Evolutionary conservation across 2,113 vertebrate genomes (phyloP).

Genomic region (Trogon surrucura): DNA sequence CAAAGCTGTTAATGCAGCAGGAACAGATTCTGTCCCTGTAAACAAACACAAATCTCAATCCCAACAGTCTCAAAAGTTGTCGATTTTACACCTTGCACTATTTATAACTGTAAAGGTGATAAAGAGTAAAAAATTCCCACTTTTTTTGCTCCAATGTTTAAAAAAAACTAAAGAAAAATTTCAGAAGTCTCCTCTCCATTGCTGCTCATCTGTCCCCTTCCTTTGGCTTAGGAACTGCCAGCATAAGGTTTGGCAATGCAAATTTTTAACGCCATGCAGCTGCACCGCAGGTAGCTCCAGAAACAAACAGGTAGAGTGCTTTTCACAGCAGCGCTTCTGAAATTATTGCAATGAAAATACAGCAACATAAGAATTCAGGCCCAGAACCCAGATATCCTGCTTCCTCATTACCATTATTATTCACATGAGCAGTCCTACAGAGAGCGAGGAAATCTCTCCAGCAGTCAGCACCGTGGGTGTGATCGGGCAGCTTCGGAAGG

Average conservation of each 20-base stretch:
- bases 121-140: not conserved
- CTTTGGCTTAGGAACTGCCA: not conserved
- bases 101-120: not conserved
- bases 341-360: not conserved
- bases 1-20: not conserved
- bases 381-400: not conserved
- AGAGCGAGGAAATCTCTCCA: not conserved
- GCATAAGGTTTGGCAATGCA: slow-evolving; percentile 22
- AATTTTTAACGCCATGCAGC: not conserved
- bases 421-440: not conserved
- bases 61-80: not conserved
- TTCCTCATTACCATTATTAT: not conserved
- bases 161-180: not conserved
- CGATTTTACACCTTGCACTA: not conserved
- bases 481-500: not conserved
- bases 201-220: not conserved
- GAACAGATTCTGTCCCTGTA: not conserved
- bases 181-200: not conserved
- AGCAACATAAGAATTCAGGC: not conserved
- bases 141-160: not conserved
- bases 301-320: slow-evolving; percentile 44
- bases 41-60: not conserved
- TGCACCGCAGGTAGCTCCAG: slow-evolving; percentile 28
- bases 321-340: slow-evolving; percentile 23
- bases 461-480: not conserved